Evolutionary conservation across 2,888 invertebrate species (phyloP).

Genomic region (Eretmocerus hayati): DNA sequence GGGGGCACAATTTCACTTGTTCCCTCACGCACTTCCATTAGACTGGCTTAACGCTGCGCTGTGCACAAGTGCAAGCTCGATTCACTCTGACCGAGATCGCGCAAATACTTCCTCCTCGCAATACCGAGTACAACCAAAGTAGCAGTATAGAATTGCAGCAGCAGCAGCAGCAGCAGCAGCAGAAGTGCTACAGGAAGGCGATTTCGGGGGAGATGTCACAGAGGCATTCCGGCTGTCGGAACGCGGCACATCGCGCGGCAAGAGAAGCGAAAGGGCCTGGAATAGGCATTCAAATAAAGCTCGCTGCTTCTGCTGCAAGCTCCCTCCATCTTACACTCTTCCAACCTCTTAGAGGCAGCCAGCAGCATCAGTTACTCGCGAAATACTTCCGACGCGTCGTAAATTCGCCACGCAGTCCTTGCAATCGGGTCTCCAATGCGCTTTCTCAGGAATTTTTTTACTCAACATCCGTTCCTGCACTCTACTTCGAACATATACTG

Average conservation of each 20-base stretch:
- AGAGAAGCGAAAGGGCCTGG: constrained; percentile 15
- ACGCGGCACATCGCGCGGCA: neutral
- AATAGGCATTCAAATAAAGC: constrained; percentile 42
- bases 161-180: too few species aligned
- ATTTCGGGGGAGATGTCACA: neutral
- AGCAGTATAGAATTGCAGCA: too few species aligned
- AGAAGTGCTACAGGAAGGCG: neutral
- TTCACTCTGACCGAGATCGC: too few species aligned
- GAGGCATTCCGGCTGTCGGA: neutral
- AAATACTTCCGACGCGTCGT: neutral
- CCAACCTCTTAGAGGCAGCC: too few species aligned
- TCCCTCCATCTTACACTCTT: neutral
- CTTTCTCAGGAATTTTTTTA: too few species aligned
- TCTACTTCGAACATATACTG: too few species aligned
- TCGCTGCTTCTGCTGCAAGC: constrained; percentile 21
- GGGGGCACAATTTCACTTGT: too few species aligned
- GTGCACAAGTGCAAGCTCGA: constrained; percentile 6
- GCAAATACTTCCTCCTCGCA: too few species aligned
- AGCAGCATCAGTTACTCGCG: neutral
- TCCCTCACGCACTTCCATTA: neutral
- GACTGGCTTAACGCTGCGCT: neutral
- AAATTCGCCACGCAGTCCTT: neutral
- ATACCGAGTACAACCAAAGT: too few species aligned
- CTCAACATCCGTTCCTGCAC: too few species aligned
- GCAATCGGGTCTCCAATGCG: too few species aligned